Evolutionary conservation across 2,797 vertebrate genomes (phyloP).

Genomic region (Philypnodon macrostomus): DNA sequence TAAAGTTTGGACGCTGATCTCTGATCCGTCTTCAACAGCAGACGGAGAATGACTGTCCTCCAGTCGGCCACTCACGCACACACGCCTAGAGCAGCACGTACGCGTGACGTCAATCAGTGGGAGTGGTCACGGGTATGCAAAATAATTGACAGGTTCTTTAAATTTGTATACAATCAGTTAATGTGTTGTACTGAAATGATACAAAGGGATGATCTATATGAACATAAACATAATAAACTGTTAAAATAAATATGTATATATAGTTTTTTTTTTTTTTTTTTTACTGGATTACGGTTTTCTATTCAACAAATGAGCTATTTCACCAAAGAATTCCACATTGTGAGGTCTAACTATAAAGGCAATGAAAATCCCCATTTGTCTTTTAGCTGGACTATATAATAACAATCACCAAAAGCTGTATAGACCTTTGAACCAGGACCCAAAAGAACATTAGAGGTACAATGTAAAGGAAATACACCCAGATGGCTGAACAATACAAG

Average conservation of each 20-base stretch:
- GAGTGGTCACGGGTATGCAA: conserved; percentile 47
- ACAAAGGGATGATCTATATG: too few relatives aligned
- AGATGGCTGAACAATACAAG: conserved; percentile 54
- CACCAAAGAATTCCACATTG: conserved; percentile 24
- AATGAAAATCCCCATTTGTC: conserved; percentile 15
- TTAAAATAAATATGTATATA: too few relatives aligned
- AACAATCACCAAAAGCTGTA: conserved; percentile 49
- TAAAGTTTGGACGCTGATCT: neutral
- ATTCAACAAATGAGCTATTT: too few relatives aligned
- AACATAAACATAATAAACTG: too few relatives aligned
- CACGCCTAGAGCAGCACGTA: conserved; percentile 62
- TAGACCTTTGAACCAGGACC: conserved; percentile 46
- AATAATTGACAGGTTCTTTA: too few relatives aligned
- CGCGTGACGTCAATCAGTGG: conserved; percentile 15
- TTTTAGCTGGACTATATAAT: conserved; percentile 1
- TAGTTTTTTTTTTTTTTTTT: too few relatives aligned
- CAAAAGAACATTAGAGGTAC: conserved; percentile 27
- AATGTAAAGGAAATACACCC: conserved; percentile 62
- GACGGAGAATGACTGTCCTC: conserved; percentile 57
- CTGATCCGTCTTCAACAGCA: neutral
- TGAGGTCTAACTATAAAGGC: conserved; percentile 16
- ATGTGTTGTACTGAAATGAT: too few relatives aligned
- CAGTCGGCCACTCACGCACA: conserved; percentile 55
- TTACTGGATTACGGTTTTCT: too few relatives aligned
- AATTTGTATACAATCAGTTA: too few relatives aligned